Conservation (phyloP, 2,113 vertebrate species). For the Isichthys henryi region DNA sequence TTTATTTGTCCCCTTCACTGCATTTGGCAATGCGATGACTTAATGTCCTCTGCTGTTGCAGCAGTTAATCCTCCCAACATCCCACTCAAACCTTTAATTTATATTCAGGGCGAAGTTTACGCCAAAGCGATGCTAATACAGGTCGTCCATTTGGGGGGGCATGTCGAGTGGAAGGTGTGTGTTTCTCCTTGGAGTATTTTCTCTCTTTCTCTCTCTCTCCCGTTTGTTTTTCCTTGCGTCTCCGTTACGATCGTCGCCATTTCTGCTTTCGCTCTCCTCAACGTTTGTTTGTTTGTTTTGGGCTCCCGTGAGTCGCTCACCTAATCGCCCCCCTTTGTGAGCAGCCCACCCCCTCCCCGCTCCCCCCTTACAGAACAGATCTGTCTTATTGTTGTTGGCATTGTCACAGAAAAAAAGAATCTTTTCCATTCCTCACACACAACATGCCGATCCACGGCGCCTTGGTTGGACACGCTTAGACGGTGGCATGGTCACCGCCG, state of each 20-base stretch:
- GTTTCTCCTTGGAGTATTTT: constrained; percentile 31
- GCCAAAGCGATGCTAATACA: constrained; percentile 56
- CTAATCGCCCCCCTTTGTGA: neutral
- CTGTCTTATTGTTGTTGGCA: neutral
- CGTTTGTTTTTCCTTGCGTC: constrained; percentile 12
- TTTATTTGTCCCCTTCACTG: neutral
- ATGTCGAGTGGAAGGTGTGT: constrained; percentile 30
- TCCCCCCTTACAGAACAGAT: neutral
- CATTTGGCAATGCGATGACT: neutral
- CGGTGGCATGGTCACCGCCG: neutral
- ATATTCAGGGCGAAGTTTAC: constrained; percentile 61
- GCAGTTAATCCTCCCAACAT: constrained; percentile 34
- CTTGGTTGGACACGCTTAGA: neutral
- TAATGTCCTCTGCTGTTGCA: neutral
- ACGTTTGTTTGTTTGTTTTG: constrained; percentile 15
- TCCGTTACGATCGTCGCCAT: neutral
- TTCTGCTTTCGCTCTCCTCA: constrained; percentile 25
- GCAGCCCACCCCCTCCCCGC: neutral
- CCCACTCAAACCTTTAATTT: constrained; percentile 44
- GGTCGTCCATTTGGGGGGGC: constrained; percentile 12
- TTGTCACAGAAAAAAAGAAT: neutral
- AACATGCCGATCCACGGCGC: neutral
- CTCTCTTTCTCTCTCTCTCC: neutral
- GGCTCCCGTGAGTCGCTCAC: neutral
- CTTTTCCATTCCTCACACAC: neutral